These are phyloP conservation scores for Cyrtonyx montezumae DNA, from an alignment of 2,113 vertebrate genomes.

Conservation along the genomic window DNA sequence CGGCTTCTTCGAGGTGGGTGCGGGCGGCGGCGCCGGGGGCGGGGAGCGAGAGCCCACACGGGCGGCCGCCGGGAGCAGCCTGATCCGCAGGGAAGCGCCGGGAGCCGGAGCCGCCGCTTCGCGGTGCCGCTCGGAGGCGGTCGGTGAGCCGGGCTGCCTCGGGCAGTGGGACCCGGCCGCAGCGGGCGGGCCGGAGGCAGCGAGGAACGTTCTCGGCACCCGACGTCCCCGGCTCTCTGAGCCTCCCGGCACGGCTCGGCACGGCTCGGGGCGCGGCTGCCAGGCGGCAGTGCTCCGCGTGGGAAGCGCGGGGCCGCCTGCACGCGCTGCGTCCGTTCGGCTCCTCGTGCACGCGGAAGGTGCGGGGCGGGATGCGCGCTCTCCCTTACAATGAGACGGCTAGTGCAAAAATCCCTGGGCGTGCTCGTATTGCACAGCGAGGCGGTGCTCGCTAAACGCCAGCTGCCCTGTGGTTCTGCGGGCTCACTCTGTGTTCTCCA, in stretches of 20 bases:
- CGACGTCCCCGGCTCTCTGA: too few species aligned
- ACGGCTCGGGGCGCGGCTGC: neutral
- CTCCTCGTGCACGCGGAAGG: neutral
- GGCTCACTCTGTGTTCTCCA: neutral
- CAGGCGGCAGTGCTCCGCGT: neutral
- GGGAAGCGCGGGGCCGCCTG: neutral
- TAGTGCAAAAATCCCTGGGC: neutral
- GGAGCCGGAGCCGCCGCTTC: neutral
- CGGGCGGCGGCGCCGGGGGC: neutral
- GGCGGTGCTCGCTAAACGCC: neutral
- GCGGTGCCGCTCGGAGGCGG: too few species aligned
- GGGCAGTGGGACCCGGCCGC: too few species aligned
- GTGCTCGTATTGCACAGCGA: neutral
- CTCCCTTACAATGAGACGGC: neutral
- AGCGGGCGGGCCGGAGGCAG: too few species aligned
- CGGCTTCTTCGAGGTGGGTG: constrained; percentile 73
- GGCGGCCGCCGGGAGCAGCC: too few species aligned
- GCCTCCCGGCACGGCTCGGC: too few species aligned
- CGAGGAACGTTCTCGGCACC: constrained; percentile 9
- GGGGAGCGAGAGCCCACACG: too few species aligned
- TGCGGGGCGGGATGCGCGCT: neutral
- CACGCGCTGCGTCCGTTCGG: neutral
- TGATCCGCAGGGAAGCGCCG: neutral
- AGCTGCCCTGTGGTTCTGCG: neutral
- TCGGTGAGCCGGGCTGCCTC: too few species aligned